A percentile compares a stretch with the other conserved stretches of the same genome.
phyloP scores from a whole-genome alignment of 2,797 vertebrate genomes.

The Eidolon dupreanum region DNA sequence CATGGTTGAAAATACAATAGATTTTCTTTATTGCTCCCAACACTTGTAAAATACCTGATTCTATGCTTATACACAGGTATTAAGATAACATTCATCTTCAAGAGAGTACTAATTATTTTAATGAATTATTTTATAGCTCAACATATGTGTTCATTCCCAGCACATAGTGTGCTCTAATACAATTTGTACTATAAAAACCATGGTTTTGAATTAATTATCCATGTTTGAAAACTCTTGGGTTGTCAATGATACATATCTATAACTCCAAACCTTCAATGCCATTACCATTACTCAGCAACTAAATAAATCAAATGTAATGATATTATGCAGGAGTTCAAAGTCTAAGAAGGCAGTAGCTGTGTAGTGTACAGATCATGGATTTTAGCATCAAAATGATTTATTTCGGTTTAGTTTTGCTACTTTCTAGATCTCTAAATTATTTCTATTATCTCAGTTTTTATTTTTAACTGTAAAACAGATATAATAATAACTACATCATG shows the following conservation, averaged over 20 bases:
- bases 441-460: neutral
- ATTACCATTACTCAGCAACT: neutral
- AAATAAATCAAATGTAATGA: neutral
- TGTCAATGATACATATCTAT: neutral
- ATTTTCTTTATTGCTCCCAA: neutral
- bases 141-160: neutral
- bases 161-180: neutral
- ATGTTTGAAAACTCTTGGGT: neutral
- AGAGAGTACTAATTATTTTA: neutral
- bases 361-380: neutral
- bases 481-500: neutral
- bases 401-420: neutral
- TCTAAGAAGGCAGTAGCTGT: neutral
- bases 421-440: neutral
- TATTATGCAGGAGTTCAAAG: neutral
- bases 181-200: neutral
- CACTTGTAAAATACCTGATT: neutral
- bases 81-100: neutral
- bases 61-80: neutral
- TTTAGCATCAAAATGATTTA: neutral
- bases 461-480: constrained; percentile 21
- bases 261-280: neutral
- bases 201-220: neutral
- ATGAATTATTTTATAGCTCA: constrained; percentile 15
- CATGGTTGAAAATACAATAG: neutral